Evolutionary conservation across 2,113 vertebrate species (phyloP).

Genomic region (Oncorhynchus keta): DNA sequence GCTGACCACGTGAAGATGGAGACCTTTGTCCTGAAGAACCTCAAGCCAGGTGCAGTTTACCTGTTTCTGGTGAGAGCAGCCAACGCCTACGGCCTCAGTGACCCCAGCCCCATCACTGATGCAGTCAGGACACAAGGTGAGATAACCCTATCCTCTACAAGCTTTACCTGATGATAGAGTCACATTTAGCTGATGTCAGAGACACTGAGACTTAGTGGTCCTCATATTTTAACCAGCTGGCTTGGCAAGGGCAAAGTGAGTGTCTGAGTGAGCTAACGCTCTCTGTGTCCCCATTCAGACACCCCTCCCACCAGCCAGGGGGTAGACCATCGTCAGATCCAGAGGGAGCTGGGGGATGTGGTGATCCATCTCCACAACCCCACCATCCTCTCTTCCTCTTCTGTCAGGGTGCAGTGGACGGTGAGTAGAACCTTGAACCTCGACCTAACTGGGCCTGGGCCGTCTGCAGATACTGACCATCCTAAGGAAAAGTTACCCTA

Average conservation of each 20-base stretch:
- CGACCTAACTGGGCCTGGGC: not conserved
- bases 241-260: not conserved
- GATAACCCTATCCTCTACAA: not conserved
- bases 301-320: slow-evolving; percentile 90
- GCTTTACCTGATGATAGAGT: not conserved
- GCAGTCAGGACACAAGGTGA: slow-evolving; percentile 94
- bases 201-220: not conserved
- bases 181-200: not conserved
- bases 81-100: slow-evolving; percentile 93
- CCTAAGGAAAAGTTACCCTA: too few relatives aligned
- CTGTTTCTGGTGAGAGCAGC: slow-evolving; percentile 95
- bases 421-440: slow-evolving; percentile 70
- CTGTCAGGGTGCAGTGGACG: slow-evolving; percentile 95
- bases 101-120: slow-evolving; percentile 95
- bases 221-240: not conserved
- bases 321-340: slow-evolving; percentile 95
- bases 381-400: slow-evolving; percentile 90
- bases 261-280: not conserved
- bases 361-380: slow-evolving; percentile 92
- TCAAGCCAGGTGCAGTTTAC: slow-evolving; percentile 95
- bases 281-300: slow-evolving; percentile 58
- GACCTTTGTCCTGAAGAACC: slow-evolving; percentile 84
- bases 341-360: slow-evolving; percentile 91
- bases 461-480: too few relatives aligned
- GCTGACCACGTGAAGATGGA: slow-evolving; percentile 92